Conservation (phyloP, 2,888 invertebrate species). For the Hydraecia micacea region DNA sequence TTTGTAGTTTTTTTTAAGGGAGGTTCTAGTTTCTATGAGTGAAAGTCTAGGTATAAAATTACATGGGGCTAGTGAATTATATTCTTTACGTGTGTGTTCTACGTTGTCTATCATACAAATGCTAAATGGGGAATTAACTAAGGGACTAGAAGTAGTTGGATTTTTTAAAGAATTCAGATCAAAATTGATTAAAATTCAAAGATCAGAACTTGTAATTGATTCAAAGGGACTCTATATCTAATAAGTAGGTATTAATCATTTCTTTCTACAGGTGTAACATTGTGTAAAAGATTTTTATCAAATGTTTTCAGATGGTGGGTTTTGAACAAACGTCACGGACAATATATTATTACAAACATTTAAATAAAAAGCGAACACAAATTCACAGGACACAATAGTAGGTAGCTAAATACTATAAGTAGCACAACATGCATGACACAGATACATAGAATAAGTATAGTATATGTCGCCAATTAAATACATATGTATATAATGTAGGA, state of each 20-base stretch:
- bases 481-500: constrained; percentile 64
- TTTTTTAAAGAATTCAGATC: constrained; percentile 5
- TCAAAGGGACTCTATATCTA: constrained; percentile 16
- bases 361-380: constrained; percentile 91
- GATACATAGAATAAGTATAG: constrained; percentile 56
- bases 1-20: neutral
- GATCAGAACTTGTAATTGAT: constrained; percentile 8
- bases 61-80: constrained; percentile 42
- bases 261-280: constrained; percentile 19
- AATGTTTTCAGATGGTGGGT: constrained; percentile 22
- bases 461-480: constrained; percentile 63
- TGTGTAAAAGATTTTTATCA: constrained; percentile 6
- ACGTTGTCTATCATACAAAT: constrained; percentile 41
- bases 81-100: constrained; percentile 40
- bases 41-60: constrained; percentile 19
- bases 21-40: constrained; percentile 43
- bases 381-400: constrained; percentile 91
- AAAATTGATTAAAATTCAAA: constrained; percentile 7
- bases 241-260: neutral
- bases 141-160: constrained; percentile 35
- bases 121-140: constrained; percentile 37
- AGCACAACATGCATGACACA: constrained; percentile 75
- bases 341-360: constrained; percentile 67
- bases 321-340: constrained; percentile 63
- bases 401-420: constrained; percentile 78